A percentile compares a stretch with the other conserved stretches of the same genome.
Conservation (phyloP, 2,797 vertebrate species). For the Sebastes jordani region DNA sequence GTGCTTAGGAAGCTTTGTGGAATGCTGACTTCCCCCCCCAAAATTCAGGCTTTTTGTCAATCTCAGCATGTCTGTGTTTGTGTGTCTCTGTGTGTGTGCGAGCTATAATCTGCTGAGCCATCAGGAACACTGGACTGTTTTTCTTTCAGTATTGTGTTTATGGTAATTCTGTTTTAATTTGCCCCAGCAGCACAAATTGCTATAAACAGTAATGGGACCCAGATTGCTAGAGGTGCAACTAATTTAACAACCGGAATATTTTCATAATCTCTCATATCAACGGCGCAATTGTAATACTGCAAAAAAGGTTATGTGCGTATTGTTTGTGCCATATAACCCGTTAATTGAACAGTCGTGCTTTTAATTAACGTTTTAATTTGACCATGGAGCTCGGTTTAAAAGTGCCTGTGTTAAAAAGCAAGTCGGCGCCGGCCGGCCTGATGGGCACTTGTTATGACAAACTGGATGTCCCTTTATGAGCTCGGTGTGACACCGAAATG, state of each 20-base stretch:
- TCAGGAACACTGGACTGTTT: conserved; percentile 9
- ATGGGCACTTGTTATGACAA: conserved; percentile 29
- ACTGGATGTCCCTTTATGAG: conserved; percentile 33
- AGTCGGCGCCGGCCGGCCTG: background rate
- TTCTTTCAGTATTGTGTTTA: conserved; percentile 12
- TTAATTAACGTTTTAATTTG: conserved; percentile 46
- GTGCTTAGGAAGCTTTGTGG: background rate
- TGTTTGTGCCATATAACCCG: conserved; percentile 18
- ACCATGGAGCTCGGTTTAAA: conserved; percentile 20
- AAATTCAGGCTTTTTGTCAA: background rate
- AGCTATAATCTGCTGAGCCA: conserved; percentile 11
- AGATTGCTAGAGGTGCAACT: conserved; percentile 11
- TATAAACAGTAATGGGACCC: background rate
- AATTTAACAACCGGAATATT: conserved; percentile 18
- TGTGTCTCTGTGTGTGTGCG: background rate
- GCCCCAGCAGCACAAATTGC: conserved; percentile 10
- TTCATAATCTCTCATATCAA: conserved; percentile 11
- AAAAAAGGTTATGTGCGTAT: background rate
- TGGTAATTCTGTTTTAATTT: conserved; percentile 29
- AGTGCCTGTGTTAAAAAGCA: conserved; percentile 12
- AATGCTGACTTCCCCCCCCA: background rate
- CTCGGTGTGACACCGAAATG: background rate
- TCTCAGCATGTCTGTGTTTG: background rate
- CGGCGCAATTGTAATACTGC: background rate
- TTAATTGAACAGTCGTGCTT: conserved; percentile 21